phyloP scores from a whole-genome alignment of 2,797 vertebrate genomes.

The Leptodactylus fallax region DNA sequence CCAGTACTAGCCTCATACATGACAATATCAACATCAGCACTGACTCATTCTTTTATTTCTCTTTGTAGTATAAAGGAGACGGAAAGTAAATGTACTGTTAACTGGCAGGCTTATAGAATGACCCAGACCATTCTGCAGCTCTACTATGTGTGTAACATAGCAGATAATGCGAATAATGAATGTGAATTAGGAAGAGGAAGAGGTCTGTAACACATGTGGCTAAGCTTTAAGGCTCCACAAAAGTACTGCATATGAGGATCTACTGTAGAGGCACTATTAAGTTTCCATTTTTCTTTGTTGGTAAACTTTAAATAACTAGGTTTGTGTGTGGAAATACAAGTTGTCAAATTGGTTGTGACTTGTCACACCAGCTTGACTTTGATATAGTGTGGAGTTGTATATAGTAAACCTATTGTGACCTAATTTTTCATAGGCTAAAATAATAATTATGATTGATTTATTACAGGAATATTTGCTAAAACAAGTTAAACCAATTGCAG shows the following conservation, averaged over 20 bases:
- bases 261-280: neutral
- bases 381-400: neutral
- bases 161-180: too few species aligned
- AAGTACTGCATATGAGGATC: neutral
- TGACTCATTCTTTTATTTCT: too few species aligned
- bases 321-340: neutral
- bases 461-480: constrained; percentile 81
- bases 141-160: too few species aligned
- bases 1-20: too few species aligned
- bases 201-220: too few species aligned
- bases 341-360: neutral
- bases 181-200: too few species aligned
- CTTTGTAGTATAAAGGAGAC: too few species aligned
- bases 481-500: constrained; percentile 78
- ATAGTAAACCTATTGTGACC: neutral
- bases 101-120: too few species aligned
- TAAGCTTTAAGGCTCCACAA: neutral
- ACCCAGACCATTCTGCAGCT: too few species aligned
- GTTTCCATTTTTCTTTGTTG: neutral
- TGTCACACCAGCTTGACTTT: neutral
- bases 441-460: constrained; percentile 61
- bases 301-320: neutral
- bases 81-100: too few species aligned
- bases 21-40: too few species aligned
- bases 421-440: too few species aligned